Conservation (phyloP, 2,888 invertebrate species). For the Onchidella celtica region DNA sequence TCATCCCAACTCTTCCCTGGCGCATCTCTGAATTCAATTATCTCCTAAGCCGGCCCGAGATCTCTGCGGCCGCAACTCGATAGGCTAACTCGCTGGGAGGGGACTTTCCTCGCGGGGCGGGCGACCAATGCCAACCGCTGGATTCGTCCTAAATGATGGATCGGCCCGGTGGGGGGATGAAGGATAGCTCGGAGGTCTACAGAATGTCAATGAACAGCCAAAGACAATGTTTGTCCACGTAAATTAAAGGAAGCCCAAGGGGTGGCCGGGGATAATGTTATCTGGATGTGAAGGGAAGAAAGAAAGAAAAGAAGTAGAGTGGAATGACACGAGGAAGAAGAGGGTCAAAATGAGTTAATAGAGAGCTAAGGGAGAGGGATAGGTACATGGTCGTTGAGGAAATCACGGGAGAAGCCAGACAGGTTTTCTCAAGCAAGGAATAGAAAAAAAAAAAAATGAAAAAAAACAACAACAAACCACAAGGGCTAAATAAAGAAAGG, state of each 20-base stretch:
- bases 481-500: no score
- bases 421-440: neutral
- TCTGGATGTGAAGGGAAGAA: neutral
- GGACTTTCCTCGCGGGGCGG: neutral
- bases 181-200: neutral
- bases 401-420: neutral
- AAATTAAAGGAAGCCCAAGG: no score
- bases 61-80: slow-evolving; percentile 22
- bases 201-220: neutral
- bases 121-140: neutral
- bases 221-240: neutral
- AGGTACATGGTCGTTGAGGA: no score
- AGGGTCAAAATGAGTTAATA: neutral
- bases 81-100: slow-evolving; percentile 15
- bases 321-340: neutral
- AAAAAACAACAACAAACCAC: no score
- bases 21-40: slow-evolving; percentile 32
- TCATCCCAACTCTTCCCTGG: neutral
- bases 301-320: neutral
- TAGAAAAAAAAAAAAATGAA: neutral
- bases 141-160: neutral
- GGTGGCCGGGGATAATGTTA: no score
- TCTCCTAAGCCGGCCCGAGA: slow-evolving; percentile 31
- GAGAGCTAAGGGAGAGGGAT: neutral
- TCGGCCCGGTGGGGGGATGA: neutral